Evolutionary conservation across 2,113 vertebrate species (phyloP).

Genomic region (Polypterus senegalus): DNA sequence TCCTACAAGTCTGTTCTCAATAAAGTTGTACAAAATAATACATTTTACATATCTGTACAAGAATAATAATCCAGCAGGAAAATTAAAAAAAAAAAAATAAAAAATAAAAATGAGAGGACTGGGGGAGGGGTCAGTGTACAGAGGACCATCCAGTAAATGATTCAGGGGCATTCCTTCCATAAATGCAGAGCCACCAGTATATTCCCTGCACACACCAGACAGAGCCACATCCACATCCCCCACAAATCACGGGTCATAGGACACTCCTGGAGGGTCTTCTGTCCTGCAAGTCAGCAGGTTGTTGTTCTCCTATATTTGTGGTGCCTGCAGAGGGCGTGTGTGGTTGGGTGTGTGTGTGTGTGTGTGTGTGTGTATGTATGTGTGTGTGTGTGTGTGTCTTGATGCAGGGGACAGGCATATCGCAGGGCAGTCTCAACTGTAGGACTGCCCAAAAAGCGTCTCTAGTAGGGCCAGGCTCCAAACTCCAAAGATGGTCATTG

Average conservation of each 20-base stretch:
- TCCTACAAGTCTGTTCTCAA: constrained; percentile 83
- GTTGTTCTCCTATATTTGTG: no score
- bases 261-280: no score
- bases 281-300: no score
- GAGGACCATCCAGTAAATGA: constrained; percentile 40
- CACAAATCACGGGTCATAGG: no score
- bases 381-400: constrained; percentile 1
- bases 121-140: constrained; percentile 2
- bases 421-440: no score
- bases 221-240: no score
- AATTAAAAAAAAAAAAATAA: constrained; percentile 57
- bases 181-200: no score
- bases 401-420: not conserved
- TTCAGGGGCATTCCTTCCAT: constrained; percentile 11
- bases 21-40: constrained; percentile 98
- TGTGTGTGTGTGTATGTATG: not conserved
- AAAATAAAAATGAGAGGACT: constrained; percentile 43
- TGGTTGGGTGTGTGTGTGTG: not conserved
- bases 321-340: constrained; percentile 1
- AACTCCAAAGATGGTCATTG: no score
- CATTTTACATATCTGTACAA: constrained; percentile 97
- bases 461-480: no score
- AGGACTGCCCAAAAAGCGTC: no score
- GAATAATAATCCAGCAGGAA: constrained; percentile 94
- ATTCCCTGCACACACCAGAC: no score